phyloP scores from a whole-genome alignment of 2,113 vertebrate genomes.

The Sinocyclocheilus maitianheensis region DNA sequence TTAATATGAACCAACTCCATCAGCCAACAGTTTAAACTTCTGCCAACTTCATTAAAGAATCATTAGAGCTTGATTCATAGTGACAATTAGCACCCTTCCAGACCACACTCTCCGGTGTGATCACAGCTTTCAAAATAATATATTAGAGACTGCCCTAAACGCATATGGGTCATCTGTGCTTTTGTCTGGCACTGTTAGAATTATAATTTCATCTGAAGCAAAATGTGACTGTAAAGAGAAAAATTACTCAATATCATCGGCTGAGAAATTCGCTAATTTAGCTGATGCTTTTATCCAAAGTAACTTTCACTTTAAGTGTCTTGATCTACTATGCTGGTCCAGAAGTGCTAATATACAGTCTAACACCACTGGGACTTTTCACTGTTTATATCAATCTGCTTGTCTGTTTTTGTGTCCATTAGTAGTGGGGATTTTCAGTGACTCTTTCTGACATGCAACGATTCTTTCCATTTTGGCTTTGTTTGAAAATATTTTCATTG shows the following conservation, averaged over 20 bases:
- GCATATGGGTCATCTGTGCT: background rate
- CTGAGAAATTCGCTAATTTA: background rate
- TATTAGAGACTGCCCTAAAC: background rate
- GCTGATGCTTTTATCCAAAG: background rate
- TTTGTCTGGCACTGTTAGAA: background rate
- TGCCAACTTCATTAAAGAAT: constrained; percentile 43
- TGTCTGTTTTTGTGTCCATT: background rate
- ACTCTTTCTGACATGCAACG: background rate
- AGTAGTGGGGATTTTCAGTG: too few species aligned
- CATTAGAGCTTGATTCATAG: constrained; percentile 33
- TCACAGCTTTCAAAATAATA: constrained; percentile 19
- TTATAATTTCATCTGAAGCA: background rate
- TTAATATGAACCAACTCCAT: constrained; percentile 44
- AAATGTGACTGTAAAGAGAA: constrained; percentile 7
- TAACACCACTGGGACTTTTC: background rate
- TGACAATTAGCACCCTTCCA: background rate
- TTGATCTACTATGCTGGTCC: background rate
- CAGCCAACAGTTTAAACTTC: constrained; percentile 39
- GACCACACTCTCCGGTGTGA: background rate
- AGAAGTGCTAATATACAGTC: background rate
- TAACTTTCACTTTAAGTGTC: background rate
- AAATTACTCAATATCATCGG: background rate
- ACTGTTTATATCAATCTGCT: background rate
- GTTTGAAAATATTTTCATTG: background rate
- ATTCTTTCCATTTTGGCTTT: background rate